Base-by-base conservation (phyloP, 2,797 vertebrate genomes). In the Merluccius polli region DNA sequence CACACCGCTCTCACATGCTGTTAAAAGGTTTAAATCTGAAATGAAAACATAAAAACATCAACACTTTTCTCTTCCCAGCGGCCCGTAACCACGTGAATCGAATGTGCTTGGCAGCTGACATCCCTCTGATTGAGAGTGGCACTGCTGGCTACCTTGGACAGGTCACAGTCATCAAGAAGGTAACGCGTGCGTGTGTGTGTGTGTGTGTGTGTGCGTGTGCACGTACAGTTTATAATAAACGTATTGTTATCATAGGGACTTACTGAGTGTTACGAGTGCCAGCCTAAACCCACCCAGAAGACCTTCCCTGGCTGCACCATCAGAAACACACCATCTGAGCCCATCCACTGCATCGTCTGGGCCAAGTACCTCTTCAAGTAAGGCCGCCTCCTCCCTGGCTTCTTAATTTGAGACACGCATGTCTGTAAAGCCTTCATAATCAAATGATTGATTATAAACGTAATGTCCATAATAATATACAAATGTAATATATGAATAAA, bases 351-450 rank as follows among this genome's bases (percentile, higher is more conserved):
- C 92, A 99, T 99, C 4, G 98, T 99, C 69, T 99, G 97, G 97
- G 96, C 98, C 79, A 99, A 99, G 83, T 99, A 98, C 89, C 95
- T 99, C 85, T 99, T 98, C 91, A 99, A 99, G 97, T 99, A 93
- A 93, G 96, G 1, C 9, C 1, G 3, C 5, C 31, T 33, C 72
- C 0, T 24, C n/a, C 21, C 52, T n/a, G 52, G 52, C 12, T 5
- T 27, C 15, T 2, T 31, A 31, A 30, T 68, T 6, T 13, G 5
- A 68, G 27, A 10, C 70, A 29, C 13, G 9, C 12, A 35, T 12
- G 70, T 72, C 52, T 59, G 6, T 16, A 59, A 59, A 59, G 21
- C 52, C 52, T 59, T n/a, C 21, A n/a, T 48, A 1, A 48, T 48
- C 18, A 7, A 48, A 13, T 16, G 38, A 16, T 41, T 41, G 38